Base-by-base conservation (phyloP, 2,113 vertebrate genomes). In the Dascyllus trimaculatus region DNA sequence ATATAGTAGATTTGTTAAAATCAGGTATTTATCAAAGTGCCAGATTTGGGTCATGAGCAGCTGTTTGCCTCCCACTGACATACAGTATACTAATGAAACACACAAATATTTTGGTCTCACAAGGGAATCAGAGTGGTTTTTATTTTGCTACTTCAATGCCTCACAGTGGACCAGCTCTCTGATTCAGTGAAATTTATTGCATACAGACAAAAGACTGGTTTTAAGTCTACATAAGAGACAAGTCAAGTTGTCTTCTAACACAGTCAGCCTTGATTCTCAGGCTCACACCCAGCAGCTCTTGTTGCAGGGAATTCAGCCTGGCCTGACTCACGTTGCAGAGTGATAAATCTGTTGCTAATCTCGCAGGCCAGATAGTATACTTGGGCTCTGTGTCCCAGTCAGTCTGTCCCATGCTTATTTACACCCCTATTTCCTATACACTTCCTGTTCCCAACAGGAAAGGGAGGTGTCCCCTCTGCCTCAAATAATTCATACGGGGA, bases 301-400 rank as follows among this genome's bases (percentile, higher is more conserved):
- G 78, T 89, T 86, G 85, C 88, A 86, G 81, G 80, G 86, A 88
- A 85, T 82, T 87, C 76, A 67, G 83, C 58, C 82, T 82, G 87
- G 65, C 78, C 69, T 78, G 83, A 91, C 89, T 93, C 88, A 80
- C 81, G 57, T 94, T 91, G 88, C 93, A 88, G 80, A 84, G 90
- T 91, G 92, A 93, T 94, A 93, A 93, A 94, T 94, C 81, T 92
- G 86, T 71, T 91, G 88, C 92, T 94, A 94, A 95, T 93, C 94
- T 92, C 88, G 82, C 65, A 24, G 80, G 85, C 80, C 87, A 88
- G 88, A 92, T 93, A 89, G 78, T 86, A 79, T 83, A 83, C 81
- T 87, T 65, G 84, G 77, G 74, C 80, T 86, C 82, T 82, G 83
- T 85, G 85, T 88, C 81, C 81, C 79, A 75, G 89, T 85, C 87